Conservation (phyloP, 1,140 invertebrate genomes). For the Bombyx mandarina region DNA sequence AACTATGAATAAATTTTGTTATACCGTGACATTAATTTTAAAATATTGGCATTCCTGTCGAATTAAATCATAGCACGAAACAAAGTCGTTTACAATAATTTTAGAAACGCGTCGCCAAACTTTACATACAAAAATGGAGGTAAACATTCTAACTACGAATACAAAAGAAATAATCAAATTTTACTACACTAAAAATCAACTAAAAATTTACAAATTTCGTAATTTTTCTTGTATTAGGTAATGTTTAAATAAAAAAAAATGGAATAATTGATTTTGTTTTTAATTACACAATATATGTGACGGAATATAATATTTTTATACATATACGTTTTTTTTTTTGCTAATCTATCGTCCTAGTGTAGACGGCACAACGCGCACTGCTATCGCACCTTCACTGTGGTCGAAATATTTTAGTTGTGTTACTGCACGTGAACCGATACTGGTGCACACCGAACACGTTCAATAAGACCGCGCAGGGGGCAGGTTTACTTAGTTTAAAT, state of each 20-base stretch:
- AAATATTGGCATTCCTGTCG: conserved; percentile 14
- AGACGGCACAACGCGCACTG: conserved; percentile 9
- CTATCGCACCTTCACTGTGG: conserved; percentile 17
- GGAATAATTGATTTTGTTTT: conserved; percentile 57
- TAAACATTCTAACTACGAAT: conserved; percentile 47
- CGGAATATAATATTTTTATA: too few species aligned
- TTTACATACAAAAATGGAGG: conserved; percentile 51
- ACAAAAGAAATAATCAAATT: conserved; percentile 42
- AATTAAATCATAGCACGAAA: conserved; percentile 18
- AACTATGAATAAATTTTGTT: too few species aligned
- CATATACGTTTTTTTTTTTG: too few species aligned
- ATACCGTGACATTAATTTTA: too few species aligned
- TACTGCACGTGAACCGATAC: background rate
- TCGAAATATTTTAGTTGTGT: background rate
- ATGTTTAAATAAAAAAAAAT: conserved; percentile 38
- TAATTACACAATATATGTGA: too few species aligned
- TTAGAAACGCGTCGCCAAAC: conserved; percentile 14
- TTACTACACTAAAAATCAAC: conserved; percentile 30
- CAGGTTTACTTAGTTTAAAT: conserved; percentile 62
- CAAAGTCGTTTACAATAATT: conserved; percentile 31
- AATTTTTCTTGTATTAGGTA: conserved; percentile 6
- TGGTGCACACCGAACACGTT: conserved; percentile 17
- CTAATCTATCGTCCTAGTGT: conserved; percentile 2
- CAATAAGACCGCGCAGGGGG: conserved; percentile 33
- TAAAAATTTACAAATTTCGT: too few species aligned